A percentile compares a stretch with the other conserved stretches of the same genome.
Conservation (phyloP, 1,140 invertebrate genomes). For the Drosophila parabipectinata region DNA sequence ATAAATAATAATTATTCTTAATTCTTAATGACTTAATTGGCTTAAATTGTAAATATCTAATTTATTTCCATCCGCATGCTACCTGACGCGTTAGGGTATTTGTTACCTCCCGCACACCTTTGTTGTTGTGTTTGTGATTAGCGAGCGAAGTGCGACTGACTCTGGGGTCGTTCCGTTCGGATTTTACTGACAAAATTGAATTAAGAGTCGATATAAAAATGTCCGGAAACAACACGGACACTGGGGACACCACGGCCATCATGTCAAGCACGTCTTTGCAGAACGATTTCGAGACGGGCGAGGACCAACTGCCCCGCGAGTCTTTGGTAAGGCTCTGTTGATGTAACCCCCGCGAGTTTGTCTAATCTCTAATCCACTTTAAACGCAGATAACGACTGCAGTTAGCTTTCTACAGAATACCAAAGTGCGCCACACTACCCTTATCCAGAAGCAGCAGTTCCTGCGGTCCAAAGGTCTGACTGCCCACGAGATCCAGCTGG, state of each 20-base stretch:
- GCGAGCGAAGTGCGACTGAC: slow-evolving; percentile 24
- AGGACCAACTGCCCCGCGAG: slow-evolving; percentile 63
- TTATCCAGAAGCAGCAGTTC: slow-evolving; percentile 91
- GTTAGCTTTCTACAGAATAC: slow-evolving; percentile 94
- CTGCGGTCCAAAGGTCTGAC: slow-evolving; percentile 92
- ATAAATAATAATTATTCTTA: too few species aligned
- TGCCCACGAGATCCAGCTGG: slow-evolving; percentile 90
- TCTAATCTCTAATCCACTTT: slow-evolving; percentile 56
- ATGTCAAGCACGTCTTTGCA: slow-evolving; percentile 50
- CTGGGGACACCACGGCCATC: slow-evolving; percentile 74
- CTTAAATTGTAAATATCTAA: background rate
- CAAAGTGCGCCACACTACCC: slow-evolving; percentile 89
- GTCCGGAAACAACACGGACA: slow-evolving; percentile 77
- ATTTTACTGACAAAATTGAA: slow-evolving; percentile 69
- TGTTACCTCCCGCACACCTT: background rate
- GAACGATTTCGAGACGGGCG: slow-evolving; percentile 34
- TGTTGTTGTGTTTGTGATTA: slow-evolving; percentile 18
- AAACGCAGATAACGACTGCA: slow-evolving; percentile 90
- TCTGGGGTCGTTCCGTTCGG: slow-evolving; percentile 9
- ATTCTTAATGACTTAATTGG: too few species aligned
- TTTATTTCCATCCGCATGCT: background rate
- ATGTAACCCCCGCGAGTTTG: slow-evolving; percentile 25
- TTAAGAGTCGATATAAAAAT: slow-evolving; percentile 74
- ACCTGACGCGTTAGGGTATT: background rate
- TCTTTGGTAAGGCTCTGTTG: slow-evolving; percentile 61